Evolutionary conservation across 2,797 vertebrate species (phyloP).

Genomic region (Numenius phaeopus): DNA sequence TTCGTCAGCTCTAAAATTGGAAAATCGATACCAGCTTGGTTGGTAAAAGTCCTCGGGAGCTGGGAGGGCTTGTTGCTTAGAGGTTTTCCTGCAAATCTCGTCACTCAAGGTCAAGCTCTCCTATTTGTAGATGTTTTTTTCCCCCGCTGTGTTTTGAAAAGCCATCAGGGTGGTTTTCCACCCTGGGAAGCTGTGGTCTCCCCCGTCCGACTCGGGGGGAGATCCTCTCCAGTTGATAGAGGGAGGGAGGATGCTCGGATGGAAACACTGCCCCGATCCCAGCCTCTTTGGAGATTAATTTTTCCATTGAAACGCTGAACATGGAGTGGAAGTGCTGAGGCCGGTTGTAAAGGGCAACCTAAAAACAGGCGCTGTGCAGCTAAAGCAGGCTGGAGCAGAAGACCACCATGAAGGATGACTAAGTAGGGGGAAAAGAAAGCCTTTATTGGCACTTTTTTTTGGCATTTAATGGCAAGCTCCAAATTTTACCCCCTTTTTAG

Average conservation of each 20-base stretch:
- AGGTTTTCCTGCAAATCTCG: neutral
- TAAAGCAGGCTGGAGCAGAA: neutral
- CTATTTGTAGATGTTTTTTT: neutral
- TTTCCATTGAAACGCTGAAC: neutral
- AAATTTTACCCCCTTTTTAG: neutral
- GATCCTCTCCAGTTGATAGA: neutral
- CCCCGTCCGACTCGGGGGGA: rapidly evolving
- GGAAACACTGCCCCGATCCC: neutral
- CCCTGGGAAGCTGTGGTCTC: neutral
- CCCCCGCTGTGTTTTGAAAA: neutral
- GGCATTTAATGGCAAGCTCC: neutral
- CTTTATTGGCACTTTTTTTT: neutral
- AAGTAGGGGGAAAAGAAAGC: neutral
- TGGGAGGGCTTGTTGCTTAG: neutral
- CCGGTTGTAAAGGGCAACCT: neutral
- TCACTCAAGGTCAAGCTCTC: neutral
- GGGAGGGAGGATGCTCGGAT: neutral
- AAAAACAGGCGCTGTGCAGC: neutral
- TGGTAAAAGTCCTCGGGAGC: neutral
- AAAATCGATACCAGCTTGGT: neutral
- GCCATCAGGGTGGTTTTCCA: neutral
- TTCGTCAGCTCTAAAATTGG: neutral
- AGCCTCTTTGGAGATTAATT: neutral
- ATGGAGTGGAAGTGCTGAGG: rapidly evolving
- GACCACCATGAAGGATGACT: neutral